These are phyloP conservation scores for Lepidotrigona ventralis DNA, from an alignment of 1,140 invertebrate species.

Conservation along the genomic window DNA sequence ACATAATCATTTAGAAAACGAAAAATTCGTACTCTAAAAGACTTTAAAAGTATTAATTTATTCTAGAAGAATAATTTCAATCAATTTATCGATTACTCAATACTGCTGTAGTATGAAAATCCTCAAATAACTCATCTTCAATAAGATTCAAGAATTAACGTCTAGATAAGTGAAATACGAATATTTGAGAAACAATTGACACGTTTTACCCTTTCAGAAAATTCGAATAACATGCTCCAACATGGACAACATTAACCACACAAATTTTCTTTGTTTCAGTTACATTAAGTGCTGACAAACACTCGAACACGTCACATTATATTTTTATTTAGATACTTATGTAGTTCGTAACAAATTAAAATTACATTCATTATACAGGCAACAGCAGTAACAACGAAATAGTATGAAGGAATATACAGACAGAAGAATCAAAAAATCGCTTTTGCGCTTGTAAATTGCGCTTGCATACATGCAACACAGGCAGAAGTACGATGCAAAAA, in stretches of 20 bases:
- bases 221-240: not conserved
- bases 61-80: not conserved
- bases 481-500: not conserved
- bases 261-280: slow-evolving; percentile 41
- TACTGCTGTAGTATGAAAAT: not conserved
- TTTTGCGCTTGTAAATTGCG: not conserved
- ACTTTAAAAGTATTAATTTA: too few relatives aligned
- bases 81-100: not conserved
- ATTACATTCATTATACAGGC: not conserved
- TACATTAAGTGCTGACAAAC: not conserved
- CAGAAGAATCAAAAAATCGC: not conserved
- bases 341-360: not conserved
- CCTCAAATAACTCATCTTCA: not conserved
- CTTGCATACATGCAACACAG: not conserved
- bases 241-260: slow-evolving; percentile 5
- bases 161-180: not conserved
- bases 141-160: not conserved
- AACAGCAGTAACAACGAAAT: not conserved
- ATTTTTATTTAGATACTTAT: not conserved
- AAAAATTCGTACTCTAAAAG: not conserved
- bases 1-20: not conserved
- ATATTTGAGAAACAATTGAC: not conserved
- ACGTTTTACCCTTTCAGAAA: slow-evolving; percentile 26
- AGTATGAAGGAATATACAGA: not conserved
- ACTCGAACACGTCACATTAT: not conserved